Evolutionary conservation across 2,797 vertebrate genomes (phyloP), one percentile per base, ranked within the genome.

Genomic region (Nasua narica): DNA sequence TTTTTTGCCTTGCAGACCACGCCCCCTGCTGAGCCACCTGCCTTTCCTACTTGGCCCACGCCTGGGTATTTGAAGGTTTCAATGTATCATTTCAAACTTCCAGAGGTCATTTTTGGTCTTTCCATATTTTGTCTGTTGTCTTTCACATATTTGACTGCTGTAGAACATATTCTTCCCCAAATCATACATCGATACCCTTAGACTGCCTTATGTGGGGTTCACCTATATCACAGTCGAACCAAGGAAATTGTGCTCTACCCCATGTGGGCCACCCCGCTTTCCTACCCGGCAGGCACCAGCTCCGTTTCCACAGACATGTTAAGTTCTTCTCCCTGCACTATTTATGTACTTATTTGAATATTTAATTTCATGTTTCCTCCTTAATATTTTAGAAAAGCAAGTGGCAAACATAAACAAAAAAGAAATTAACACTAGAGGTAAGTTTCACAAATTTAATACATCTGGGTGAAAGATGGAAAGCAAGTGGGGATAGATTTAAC

Each of bases 21-120:
- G 40, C 13, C 40, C 15, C 40, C 46, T 23, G 18, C 12, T 83
- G 23, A 25, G 46, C 32, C 27, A 1, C 0, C 0, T 2, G 16
- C 1, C 4, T 6, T 1, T 0, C 37, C 60, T 48, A 58, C 65
- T 90, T 37, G 48, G n/a, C 14, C 1, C 1, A 1, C 0, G 16
- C 21, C 48, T 37, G 13, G 25, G 40, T 16, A 19, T 23, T 62
- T 46, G 11, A 40, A 32, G 12, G 50, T 40, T 85, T 74, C 5
- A 1, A 32, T 76, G 60, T 16, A 21, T 25, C 16, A 54, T 67
- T 60, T 65, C 46, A 87, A 77, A 32, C 35, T 92, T 60, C 12
- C 37, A 35, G 56, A 76, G 76, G 19, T 62, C 1, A 1, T 78
- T 81, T 54, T 62, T 70, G 25, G 27, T 77, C 19, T 79, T 67